phyloP scores from a whole-genome alignment of 2,888 invertebrate species.

The Biston stratarius region DNA sequence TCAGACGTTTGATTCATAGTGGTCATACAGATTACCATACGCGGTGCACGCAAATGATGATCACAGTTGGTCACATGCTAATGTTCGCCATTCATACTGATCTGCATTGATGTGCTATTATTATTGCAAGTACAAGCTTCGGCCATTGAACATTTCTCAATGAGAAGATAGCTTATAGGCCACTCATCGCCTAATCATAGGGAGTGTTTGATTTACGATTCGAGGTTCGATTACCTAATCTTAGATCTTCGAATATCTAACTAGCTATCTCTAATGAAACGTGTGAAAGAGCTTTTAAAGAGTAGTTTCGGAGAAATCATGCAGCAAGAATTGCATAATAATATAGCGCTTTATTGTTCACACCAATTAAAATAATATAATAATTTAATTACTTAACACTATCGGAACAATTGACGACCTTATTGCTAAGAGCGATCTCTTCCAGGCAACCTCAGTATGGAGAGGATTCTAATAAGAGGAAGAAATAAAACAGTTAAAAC shows the following conservation, averaged over 20 bases:
- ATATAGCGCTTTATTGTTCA: too few species aligned
- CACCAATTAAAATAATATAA: too few species aligned
- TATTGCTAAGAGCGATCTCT: too few species aligned
- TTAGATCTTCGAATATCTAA: conserved; percentile 4
- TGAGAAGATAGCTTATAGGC: conserved; percentile 32
- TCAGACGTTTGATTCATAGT: conserved; percentile 28
- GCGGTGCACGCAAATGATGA: conserved; percentile 65
- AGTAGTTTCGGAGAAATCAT: too few species aligned
- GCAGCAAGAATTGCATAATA: too few species aligned
- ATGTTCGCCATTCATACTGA: conserved; percentile 80
- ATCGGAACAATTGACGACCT: too few species aligned
- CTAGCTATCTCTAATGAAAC: too few species aligned
- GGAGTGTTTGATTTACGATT: conserved; percentile 27
- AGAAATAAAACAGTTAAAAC: too few species aligned
- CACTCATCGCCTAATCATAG: conserved; percentile 24
- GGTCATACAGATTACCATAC: conserved; percentile 36
- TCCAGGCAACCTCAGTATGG: too few species aligned
- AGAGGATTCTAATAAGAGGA: too few species aligned
- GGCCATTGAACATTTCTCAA: conserved; percentile 43
- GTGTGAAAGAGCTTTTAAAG: too few species aligned
- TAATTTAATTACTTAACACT: too few species aligned
- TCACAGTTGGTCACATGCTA: conserved; percentile 64
- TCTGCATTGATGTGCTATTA: conserved; percentile 76
- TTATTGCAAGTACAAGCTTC: conserved; percentile 56
- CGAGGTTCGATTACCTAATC: conserved; percentile 2